phyloP scores from a whole-genome alignment of 2,113 vertebrate genomes.

The Anoura caudifer region DNA sequence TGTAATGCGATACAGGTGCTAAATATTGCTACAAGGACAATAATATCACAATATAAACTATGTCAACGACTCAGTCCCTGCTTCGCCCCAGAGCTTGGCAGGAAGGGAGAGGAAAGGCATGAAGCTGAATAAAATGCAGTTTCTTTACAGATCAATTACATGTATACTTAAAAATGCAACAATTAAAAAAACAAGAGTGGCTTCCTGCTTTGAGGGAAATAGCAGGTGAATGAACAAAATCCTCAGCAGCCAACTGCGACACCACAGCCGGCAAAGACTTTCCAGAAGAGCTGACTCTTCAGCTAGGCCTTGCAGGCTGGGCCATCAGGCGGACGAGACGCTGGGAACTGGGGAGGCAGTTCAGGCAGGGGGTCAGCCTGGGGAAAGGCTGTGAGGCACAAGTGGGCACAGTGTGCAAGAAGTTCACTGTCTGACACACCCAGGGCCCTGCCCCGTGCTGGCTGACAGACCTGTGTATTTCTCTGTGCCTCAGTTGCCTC shows the following conservation, averaged over 20 bases:
- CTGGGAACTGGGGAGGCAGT: not conserved
- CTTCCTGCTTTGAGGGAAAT: not conserved
- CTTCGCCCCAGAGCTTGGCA: not conserved
- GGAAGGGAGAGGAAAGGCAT: not conserved
- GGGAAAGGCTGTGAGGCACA: not conserved
- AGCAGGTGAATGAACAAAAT: not conserved
- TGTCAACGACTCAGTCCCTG: not conserved
- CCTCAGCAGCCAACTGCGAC: not conserved
- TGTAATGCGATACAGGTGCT: not conserved
- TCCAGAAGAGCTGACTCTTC: no score
- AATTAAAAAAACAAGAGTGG: not conserved
- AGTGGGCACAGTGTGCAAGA: fast-evolving
- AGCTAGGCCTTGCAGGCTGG: not conserved
- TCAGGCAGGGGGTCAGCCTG: no score
- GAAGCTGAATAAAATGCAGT: not conserved
- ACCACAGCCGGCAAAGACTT: not conserved
- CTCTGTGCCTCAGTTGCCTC: not conserved
- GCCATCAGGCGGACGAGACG: not conserved
- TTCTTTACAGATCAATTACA: not conserved
- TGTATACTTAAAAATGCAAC: not conserved
- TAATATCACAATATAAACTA: not conserved
- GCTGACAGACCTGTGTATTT: not conserved
- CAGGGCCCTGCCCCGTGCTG: not conserved
- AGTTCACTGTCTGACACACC: not conserved
- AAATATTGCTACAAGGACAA: not conserved